These are phyloP conservation scores for Oreohelix idahoensis DNA, from an alignment of 1,140 invertebrate species.

Conservation along the genomic window DNA sequence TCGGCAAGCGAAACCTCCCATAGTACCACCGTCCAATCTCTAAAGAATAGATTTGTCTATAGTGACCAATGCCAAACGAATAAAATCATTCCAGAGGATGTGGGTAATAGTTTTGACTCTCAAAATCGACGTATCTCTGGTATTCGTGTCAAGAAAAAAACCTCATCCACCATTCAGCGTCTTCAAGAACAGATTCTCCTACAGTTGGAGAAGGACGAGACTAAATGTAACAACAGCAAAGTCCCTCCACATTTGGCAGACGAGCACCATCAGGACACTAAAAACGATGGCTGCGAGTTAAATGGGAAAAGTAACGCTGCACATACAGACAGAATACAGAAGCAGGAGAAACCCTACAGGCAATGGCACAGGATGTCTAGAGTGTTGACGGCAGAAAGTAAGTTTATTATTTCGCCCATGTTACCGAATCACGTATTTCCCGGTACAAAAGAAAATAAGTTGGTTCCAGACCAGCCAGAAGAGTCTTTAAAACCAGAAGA, in stretches of 20 bases:
- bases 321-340: neutral
- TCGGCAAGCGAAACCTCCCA: neutral
- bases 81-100: neutral
- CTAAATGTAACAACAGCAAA: neutral
- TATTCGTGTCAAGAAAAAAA: neutral
- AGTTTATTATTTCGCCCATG: constrained; percentile 8
- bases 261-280: neutral
- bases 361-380: constrained; percentile 8
- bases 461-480: neutral
- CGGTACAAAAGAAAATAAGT: neutral
- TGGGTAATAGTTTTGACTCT: neutral
- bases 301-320: neutral
- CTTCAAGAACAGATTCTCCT: neutral
- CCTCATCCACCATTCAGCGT: neutral
- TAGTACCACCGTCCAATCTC: neutral
- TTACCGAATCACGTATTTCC: neutral
- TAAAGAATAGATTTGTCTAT: neutral
- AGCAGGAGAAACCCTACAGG: constrained; percentile 16
- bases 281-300: neutral
- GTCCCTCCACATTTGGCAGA: neutral
- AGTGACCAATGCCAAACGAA: neutral
- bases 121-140: neutral
- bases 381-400: neutral
- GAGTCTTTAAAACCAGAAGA: neutral
- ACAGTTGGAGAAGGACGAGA: neutral